Evolutionary conservation across 1,140 invertebrate genomes (phyloP).

Genomic region (Plutomurus gul): DNA sequence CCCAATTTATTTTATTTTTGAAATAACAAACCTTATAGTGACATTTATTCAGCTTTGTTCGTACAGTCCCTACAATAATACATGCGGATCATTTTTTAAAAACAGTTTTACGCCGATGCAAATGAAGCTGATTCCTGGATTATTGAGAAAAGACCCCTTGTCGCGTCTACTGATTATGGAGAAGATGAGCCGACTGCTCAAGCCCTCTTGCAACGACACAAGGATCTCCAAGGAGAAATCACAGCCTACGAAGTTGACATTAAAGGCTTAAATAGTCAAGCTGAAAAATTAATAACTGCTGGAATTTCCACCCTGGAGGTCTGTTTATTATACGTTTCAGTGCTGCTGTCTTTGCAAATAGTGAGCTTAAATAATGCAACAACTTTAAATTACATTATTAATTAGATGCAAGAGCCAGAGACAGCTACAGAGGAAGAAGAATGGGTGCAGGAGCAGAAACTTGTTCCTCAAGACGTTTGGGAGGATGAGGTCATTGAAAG

Average conservation of each 20-base stretch:
- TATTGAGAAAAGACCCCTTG: slow-evolving; percentile 86
- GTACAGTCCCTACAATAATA: too few relatives aligned
- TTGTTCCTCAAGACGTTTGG: slow-evolving; percentile 87
- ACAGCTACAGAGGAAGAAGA: slow-evolving; percentile 63
- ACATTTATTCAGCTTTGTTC: neutral
- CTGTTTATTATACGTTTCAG: too few relatives aligned
- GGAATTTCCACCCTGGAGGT: slow-evolving; percentile 77
- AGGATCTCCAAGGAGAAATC: slow-evolving; percentile 86
- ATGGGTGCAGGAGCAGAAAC: slow-evolving; percentile 63
- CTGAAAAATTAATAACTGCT: slow-evolving; percentile 76
- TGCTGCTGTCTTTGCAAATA: too few relatives aligned
- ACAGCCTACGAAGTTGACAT: slow-evolving; percentile 89
- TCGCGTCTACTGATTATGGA: slow-evolving; percentile 84
- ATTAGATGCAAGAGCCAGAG: slow-evolving; percentile 65
- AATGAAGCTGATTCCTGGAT: slow-evolving; percentile 98
- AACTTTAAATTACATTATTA: neutral
- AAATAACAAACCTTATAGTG: neutral
- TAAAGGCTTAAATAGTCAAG: slow-evolving; percentile 80
- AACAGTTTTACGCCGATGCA: slow-evolving; percentile 92
- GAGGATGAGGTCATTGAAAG: slow-evolving; percentile 87
- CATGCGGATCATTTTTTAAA: too few relatives aligned
- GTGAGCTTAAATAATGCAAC: too few relatives aligned
- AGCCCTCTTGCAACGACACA: slow-evolving; percentile 81
- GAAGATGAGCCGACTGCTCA: slow-evolving; percentile 87
- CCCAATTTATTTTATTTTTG: neutral